These are phyloP conservation scores for Lepetodrilus schrolli DNA, from an alignment of 2,888 invertebrate species.

Conservation along the genomic window DNA sequence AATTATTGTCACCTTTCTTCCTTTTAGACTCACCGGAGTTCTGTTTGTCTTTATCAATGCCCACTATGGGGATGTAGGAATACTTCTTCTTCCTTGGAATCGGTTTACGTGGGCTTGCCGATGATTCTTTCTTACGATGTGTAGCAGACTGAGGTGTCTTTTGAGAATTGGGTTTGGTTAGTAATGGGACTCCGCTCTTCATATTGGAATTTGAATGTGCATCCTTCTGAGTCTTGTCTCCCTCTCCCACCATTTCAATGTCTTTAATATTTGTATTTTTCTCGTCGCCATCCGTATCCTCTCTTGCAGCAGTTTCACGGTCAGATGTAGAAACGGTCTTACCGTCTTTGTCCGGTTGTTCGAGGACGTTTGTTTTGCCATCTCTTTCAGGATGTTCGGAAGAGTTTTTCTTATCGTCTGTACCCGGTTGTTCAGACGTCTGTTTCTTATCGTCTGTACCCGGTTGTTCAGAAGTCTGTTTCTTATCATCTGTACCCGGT, in stretches of 20 bases:
- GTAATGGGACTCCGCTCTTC: neutral
- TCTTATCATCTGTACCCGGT: too few relatives aligned
- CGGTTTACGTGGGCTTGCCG: neutral
- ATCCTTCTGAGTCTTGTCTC: neutral
- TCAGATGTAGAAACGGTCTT: neutral
- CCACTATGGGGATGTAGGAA: constrained; percentile 18
- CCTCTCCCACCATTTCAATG: neutral
- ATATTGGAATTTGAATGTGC: neutral
- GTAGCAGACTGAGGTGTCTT: neutral
- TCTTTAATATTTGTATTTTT: neutral
- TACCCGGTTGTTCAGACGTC: too few relatives aligned
- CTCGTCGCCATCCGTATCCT: neutral
- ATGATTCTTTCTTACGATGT: neutral
- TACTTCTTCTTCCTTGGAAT: neutral
- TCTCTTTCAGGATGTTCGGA: neutral
- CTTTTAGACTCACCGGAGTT: neutral
- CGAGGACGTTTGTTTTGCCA: neutral
- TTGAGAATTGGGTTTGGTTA: neutral
- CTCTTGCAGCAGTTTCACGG: neutral
- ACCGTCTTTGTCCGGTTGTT: neutral
- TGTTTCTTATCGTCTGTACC: too few relatives aligned
- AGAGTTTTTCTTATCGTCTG: neutral
- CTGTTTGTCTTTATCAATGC: neutral
- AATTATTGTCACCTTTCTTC: neutral
- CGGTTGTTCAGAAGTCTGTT: too few relatives aligned